Conservation (phyloP, 2,113 vertebrate species). For the Triplophysa siluroides region DNA sequence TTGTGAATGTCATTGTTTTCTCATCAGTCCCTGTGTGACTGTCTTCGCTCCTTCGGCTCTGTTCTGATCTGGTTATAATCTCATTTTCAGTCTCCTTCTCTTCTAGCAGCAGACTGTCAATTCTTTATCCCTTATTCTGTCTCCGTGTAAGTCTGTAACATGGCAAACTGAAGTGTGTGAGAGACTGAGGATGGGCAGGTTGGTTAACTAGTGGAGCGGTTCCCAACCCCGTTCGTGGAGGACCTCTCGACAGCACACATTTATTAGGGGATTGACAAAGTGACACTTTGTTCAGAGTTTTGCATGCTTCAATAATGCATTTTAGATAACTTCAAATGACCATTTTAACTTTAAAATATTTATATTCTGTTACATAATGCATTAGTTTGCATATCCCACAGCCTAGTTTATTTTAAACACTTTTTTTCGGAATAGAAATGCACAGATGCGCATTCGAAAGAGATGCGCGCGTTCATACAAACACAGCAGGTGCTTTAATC, state of each 20-base stretch:
- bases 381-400: too few relatives aligned
- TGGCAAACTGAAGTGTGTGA: background rate
- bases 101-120: background rate
- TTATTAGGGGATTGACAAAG: too few relatives aligned
- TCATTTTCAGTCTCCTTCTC: background rate
- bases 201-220: too few relatives aligned
- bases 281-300: too few relatives aligned
- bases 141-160: background rate
- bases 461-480: constrained; percentile 8
- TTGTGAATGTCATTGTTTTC: background rate
- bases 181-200: background rate
- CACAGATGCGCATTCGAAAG: background rate
- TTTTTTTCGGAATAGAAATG: too few relatives aligned
- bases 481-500: constrained; percentile 25
- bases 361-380: too few relatives aligned
- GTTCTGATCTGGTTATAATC: background rate
- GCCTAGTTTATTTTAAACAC: too few relatives aligned
- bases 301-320: too few relatives aligned
- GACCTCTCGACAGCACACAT: too few relatives aligned
- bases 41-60: background rate
- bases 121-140: background rate
- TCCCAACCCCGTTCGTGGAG: too few relatives aligned
- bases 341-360: too few relatives aligned
- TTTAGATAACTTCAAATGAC: too few relatives aligned
- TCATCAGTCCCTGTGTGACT: background rate